These are phyloP conservation scores for Rhagoletis zephyria DNA, from an alignment of 1,140 invertebrate genomes.

Conservation along the genomic window DNA sequence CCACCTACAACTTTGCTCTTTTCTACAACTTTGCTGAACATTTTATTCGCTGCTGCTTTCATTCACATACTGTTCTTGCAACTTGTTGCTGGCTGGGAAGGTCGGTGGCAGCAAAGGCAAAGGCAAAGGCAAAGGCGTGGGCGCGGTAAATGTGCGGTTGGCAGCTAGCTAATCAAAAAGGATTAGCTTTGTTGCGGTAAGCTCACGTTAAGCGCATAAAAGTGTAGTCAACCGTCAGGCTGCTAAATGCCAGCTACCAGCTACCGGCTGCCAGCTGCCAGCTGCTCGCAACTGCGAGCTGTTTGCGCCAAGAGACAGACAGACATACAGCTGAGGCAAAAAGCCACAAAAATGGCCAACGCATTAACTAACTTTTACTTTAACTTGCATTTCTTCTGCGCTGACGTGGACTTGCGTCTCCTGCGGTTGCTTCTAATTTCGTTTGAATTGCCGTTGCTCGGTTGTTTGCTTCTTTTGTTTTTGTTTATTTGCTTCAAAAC, in stretches of 20 bases:
- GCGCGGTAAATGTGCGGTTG: no score
- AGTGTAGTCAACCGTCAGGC: slow-evolving; percentile 6
- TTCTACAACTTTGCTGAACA: neutral
- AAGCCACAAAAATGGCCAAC: slow-evolving; percentile 35
- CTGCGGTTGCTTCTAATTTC: neutral
- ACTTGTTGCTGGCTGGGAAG: neutral
- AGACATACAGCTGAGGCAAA: slow-evolving; percentile 19
- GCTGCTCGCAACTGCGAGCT: no score
- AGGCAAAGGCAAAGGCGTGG: no score
- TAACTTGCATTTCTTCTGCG: neutral
- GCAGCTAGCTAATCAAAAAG: slow-evolving; percentile 30
- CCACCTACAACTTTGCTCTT: neutral
- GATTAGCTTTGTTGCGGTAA: slow-evolving; percentile 34
- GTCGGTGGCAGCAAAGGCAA: neutral
- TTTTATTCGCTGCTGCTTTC: neutral
- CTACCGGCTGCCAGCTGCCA: neutral
- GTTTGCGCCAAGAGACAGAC: no score
- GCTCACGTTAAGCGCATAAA: slow-evolving; percentile 30
- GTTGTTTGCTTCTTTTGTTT: neutral
- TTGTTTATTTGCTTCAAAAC: no score
- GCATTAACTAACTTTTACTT: slow-evolving; percentile 7
- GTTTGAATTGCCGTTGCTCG: no score
- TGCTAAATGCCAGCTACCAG: neutral
- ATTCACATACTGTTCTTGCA: no score
- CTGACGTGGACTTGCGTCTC: no score